Evolutionary conservation across 2,113 vertebrate genomes (phyloP).

Genomic region (Alaudala cheleensis): DNA sequence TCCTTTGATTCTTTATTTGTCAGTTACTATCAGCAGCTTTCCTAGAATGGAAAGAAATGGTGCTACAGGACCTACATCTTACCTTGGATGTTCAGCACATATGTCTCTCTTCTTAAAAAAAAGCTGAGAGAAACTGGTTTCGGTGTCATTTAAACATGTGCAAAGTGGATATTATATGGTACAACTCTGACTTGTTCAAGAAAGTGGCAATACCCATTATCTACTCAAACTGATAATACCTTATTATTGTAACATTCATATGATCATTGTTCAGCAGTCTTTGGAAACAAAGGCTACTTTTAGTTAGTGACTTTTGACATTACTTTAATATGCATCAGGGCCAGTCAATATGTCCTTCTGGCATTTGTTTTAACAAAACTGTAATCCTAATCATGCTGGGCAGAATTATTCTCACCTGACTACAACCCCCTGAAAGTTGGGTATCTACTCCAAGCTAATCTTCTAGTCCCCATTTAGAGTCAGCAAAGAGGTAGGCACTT

Average conservation of each 20-base stretch:
- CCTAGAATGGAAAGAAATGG: background rate
- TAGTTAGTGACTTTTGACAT: slow-evolving; percentile 20
- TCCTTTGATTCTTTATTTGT: slow-evolving; percentile 6
- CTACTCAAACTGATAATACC: slow-evolving; percentile 21
- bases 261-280: slow-evolving; percentile 31
- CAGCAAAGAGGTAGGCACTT: background rate
- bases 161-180: background rate
- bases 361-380: background rate
- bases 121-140: slow-evolving; percentile 8
- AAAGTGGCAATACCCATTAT: slow-evolving; percentile 23
- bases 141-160: background rate
- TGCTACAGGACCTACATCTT: background rate
- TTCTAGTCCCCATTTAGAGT: background rate
- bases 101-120: background rate
- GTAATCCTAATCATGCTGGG: background rate
- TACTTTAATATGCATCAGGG: background rate
- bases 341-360: background rate
- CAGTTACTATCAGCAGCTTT: background rate
- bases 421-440: background rate
- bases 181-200: background rate
- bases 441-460: background rate
- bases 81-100: background rate
- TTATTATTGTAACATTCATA: slow-evolving; percentile 26
- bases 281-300: slow-evolving; percentile 41
- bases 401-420: background rate